Evolutionary conservation across 2,113 vertebrate species (phyloP).

Genomic region (crab-eating macaque (Macaca fascicularis)): T2T-MFA8v1.1 NC_088380.1:14148501-14149000

Average conservation of each 20-base stretch:
- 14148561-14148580: neutral
- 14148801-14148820: neutral
- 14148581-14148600: neutral
- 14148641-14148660: neutral
- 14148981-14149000: conserved; percentile 59
- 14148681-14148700: neutral
- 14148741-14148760: no score
- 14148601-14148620: neutral
- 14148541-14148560: neutral
- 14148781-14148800: neutral
- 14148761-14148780: neutral
- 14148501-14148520: neutral
- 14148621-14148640: neutral
- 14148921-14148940: conserved; percentile 28
- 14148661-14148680: neutral
- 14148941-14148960: conserved; percentile 9
- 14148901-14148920: neutral
- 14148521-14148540: neutral
- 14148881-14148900: neutral
- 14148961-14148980: conserved; percentile 28
- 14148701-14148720: neutral
- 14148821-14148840: neutral
- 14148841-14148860: neutral
- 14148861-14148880: neutral
- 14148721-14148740: neutral